These are phyloP conservation scores for Pelodiscus sinensis DNA, from an alignment of 2,113 vertebrate species.

Conservation along the genomic window DNA sequence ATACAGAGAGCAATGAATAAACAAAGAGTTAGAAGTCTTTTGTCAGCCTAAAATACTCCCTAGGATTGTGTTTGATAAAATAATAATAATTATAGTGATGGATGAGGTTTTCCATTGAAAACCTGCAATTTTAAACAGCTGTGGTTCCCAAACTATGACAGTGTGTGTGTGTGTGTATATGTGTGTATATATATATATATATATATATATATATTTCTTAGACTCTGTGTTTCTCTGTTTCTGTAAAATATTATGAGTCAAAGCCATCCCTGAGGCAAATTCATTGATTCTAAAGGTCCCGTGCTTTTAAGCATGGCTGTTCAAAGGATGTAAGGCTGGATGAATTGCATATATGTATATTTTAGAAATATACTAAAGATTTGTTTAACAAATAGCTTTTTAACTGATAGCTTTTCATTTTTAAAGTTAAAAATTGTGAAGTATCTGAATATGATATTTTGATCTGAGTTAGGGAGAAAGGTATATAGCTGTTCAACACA, in stretches of 20 bases:
- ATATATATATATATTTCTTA: slow-evolving; percentile 9
- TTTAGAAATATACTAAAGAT: slow-evolving; percentile 12
- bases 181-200: slow-evolving; percentile 22
- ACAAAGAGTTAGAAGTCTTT: slow-evolving; percentile 69
- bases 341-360: not conserved
- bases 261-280: not conserved
- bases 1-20: slow-evolving; percentile 64
- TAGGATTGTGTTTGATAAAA: slow-evolving; percentile 72
- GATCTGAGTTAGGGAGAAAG: slow-evolving; percentile 27
- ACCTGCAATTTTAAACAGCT: slow-evolving; percentile 74
- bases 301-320: fast-evolving
- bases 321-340: not conserved
- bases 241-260: slow-evolving; percentile 6
- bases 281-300: not conserved
- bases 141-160: slow-evolving; percentile 39
- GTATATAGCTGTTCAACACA: slow-evolving; percentile 35
- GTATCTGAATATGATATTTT: not conserved
- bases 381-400: not conserved
- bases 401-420: too few species aligned
- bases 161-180: too few species aligned
- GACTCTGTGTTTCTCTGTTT: slow-evolving; percentile 3
- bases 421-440: not conserved
- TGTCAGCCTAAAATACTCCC: slow-evolving; percentile 70
- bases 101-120: slow-evolving; percentile 65
- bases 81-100: slow-evolving; percentile 62